Base-by-base conservation (phyloP, 2,797 vertebrate species). In the Meriones psammophilus region DNA sequence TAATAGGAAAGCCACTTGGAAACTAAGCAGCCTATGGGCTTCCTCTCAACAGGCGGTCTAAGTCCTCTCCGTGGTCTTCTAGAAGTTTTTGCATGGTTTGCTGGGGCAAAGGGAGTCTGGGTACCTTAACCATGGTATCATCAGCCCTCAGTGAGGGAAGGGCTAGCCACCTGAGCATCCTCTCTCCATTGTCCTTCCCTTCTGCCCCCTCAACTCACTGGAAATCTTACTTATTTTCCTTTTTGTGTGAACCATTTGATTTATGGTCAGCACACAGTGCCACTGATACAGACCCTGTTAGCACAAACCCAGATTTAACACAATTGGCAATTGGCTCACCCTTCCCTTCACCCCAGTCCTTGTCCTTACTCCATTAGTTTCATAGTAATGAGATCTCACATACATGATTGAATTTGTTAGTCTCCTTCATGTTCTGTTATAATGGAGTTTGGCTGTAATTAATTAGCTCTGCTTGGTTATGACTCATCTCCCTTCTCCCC, bases 381-480 rank as follows among this genome's bases (percentile, higher is more conserved):
- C 50, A 79, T 26, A 18, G 39, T 92, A 86, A 94, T 87, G 69
- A 81, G 78, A 83, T 94, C 86, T 46, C 46, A 12, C 24, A 28
- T 68, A n/a, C 22, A 2, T 88, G 92, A 91, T 91, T 94, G 69
- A 28, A 88, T 94, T 80, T 87, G 78, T 76, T 64, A 77, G 94
- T 73, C 90, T 94, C 73, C 93, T 96, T 62, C 90, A 58, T 74
- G 64, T 60, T 93, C 60, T 68, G 58, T 90, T 64, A 73, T 80
- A 85, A 90, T 93, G 64, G 73, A 74, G 64, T 95, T 93, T 91
- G 90, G 36, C 88, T 74, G 1, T 93, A 74, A 88, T 96, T 93
- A 88, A 95, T 95, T 86, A 90, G 83, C 84, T 95, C 84, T 94
- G n/a, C 88, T 95, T 68, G 62, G 87, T 94, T 90, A n/a, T 96